Evolutionary conservation across 2,797 vertebrate species (phyloP).

Genomic region (Leptodactylus fallax): DNA sequence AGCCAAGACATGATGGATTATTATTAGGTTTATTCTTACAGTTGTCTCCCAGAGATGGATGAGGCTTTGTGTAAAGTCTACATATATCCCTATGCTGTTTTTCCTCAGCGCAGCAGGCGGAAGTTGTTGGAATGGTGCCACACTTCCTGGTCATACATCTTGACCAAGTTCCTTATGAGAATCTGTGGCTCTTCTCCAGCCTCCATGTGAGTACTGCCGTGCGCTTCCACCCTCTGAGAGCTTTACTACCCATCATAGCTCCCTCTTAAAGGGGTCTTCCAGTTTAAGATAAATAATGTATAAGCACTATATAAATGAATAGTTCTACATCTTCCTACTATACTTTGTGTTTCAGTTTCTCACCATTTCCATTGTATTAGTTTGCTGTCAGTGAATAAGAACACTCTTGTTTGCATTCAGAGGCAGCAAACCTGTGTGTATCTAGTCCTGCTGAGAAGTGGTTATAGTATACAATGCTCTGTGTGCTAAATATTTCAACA

Average conservation of each 20-base stretch:
- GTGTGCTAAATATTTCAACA: too few species aligned
- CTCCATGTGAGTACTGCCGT: background rate
- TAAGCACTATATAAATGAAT: background rate
- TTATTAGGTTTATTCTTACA: background rate
- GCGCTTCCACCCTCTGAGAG: background rate
- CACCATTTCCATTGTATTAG: background rate
- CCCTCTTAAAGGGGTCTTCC: background rate
- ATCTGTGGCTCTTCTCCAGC: background rate
- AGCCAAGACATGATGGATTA: background rate
- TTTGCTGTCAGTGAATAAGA: too few species aligned
- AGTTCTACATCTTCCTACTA: background rate
- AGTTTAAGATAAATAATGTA: background rate
- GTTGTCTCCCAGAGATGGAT: slow-evolving; percentile 14
- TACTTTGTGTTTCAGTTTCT: background rate
- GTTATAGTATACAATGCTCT: too few species aligned
- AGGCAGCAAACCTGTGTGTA: too few species aligned
- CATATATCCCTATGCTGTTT: background rate
- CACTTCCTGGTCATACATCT: slow-evolving; percentile 30
- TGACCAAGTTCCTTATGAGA: slow-evolving; percentile 17
- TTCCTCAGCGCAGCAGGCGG: background rate
- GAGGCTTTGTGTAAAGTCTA: background rate
- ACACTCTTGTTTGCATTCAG: too few species aligned
- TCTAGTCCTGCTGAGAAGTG: too few species aligned
- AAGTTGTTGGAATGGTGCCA: slow-evolving; percentile 20
- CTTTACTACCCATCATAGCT: background rate